Percentiles rank a stretch among this genome's conserved stretches.
phyloP scores from a whole-genome alignment of 1,140 invertebrate genomes.

The Ostrea denselamellosa region DNA sequence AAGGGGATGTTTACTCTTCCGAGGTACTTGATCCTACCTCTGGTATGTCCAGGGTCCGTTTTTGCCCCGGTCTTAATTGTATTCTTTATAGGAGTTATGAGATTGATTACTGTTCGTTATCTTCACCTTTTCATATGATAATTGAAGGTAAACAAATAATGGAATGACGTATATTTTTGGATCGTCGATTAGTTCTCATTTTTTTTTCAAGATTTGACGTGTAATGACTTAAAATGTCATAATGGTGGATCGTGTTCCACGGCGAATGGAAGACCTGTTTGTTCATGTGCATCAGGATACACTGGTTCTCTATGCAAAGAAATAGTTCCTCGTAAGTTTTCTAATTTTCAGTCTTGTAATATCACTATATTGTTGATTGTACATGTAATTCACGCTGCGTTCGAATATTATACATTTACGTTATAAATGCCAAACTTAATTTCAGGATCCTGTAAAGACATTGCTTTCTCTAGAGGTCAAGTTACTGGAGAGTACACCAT shows the following conservation, averaged over 20 bases:
- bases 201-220: background rate
- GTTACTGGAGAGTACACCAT: background rate
- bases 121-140: background rate
- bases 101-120: too few species aligned
- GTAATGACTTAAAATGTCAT: background rate
- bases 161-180: background rate
- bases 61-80: too few species aligned
- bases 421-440: background rate
- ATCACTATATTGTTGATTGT: too few species aligned
- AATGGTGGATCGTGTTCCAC: background rate
- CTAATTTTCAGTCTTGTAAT: background rate
- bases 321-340: background rate
- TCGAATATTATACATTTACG: too few species aligned
- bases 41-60: too few species aligned
- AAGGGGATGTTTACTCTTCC: too few species aligned
- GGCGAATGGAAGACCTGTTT: background rate
- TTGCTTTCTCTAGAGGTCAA: background rate
- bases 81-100: too few species aligned
- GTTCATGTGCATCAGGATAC: background rate
- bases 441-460: constrained; percentile 1
- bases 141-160: background rate
- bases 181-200: background rate
- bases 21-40: too few species aligned
- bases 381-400: too few species aligned
- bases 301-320: background rate